These are phyloP conservation scores for Graptemys geographica DNA, from an alignment of 2,797 vertebrate genomes.

Conservation along the genomic window DNA sequence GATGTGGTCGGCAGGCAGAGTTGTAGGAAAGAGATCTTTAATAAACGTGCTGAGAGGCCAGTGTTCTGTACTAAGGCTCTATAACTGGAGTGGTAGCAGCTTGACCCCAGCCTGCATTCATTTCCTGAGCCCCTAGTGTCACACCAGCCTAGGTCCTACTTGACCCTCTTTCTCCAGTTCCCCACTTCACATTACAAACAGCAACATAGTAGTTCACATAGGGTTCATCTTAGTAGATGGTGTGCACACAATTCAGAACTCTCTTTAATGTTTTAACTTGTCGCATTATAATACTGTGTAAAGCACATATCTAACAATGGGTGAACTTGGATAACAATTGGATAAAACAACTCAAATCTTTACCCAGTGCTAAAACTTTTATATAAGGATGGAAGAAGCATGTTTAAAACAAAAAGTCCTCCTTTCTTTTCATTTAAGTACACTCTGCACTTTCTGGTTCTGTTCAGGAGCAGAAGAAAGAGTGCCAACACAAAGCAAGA, in stretches of 20 bases:
- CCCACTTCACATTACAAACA: background rate
- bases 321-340: background rate
- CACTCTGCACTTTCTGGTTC: background rate
- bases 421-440: background rate
- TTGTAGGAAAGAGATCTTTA: background rate
- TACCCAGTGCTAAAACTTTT: background rate
- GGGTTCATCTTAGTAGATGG: background rate
- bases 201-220: background rate
- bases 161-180: rapidly evolving
- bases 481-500: background rate
- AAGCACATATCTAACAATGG: background rate
- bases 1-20: background rate
- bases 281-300: background rate
- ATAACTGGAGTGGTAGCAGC: background rate
- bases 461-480: background rate
- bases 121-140: background rate
- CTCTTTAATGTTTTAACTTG: background rate
- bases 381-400: background rate
- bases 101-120: background rate
- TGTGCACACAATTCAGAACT: background rate
- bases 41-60: background rate
- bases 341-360: background rate
- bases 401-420: background rate
- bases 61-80: rapidly evolving
- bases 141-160: background rate